Percentiles rank a stretch among this genome's conserved stretches.
These are phyloP conservation scores for Prochilodus magdalenae DNA, from an alignment of 2,113 vertebrate genomes.

Conservation along the genomic window DNA sequence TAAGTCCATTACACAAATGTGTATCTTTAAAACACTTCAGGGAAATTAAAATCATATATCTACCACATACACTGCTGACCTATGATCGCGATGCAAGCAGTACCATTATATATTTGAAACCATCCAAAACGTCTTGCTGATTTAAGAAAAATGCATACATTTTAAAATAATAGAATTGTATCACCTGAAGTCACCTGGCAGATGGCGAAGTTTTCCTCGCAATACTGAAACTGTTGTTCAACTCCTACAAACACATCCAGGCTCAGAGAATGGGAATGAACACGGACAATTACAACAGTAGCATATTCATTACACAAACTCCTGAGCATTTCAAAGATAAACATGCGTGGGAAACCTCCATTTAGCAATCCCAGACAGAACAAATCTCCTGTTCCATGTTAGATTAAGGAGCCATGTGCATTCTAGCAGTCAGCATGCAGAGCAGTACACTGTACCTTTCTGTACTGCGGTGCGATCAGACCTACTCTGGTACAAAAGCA, in stretches of 20 bases:
- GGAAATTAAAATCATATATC: slow-evolving; percentile 21
- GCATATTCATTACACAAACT: not conserved
- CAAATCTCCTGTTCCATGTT: not conserved
- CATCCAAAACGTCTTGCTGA: slow-evolving; percentile 3
- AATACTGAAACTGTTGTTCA: slow-evolving; percentile 17
- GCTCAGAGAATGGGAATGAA: slow-evolving; percentile 27
- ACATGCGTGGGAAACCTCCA: not conserved
- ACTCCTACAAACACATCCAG: not conserved
- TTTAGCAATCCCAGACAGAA: not conserved
- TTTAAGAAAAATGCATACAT: not conserved
- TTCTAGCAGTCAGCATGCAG: too few relatives aligned
- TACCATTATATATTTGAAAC: not conserved
- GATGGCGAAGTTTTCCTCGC: slow-evolving; percentile 31
- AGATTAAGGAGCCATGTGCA: not conserved
- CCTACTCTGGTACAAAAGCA: not conserved
- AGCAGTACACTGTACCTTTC: not conserved
- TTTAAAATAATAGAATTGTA: slow-evolving; percentile 1
- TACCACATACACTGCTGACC: not conserved
- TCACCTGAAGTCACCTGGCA: slow-evolving; percentile 45
- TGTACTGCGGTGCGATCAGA: too few relatives aligned
- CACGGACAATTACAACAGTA: slow-evolving; percentile 7
- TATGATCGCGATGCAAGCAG: not conserved
- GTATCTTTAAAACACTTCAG: slow-evolving; percentile 8
- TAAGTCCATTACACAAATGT: not conserved
- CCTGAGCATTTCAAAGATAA: slow-evolving; percentile 4